phyloP scores from a whole-genome alignment of 2,797 vertebrate species.

The Gymnocypris eckloni region DNA sequence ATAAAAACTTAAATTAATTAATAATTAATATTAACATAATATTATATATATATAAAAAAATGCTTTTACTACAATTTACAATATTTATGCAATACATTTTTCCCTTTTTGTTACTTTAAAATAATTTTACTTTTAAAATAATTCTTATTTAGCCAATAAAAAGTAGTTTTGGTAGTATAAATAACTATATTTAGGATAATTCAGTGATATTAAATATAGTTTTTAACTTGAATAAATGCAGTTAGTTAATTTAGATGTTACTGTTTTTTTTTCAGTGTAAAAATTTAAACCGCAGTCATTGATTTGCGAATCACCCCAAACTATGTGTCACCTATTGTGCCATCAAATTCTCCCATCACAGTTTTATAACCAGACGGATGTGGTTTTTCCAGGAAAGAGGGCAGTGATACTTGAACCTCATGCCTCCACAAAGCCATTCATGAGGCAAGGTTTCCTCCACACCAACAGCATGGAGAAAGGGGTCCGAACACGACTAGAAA shows the following conservation, averaged over 20 bases:
- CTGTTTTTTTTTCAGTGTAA: too few relatives aligned
- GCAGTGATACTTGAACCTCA: conserved; percentile 64
- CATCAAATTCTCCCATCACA: not conserved
- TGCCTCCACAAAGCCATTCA: conserved; percentile 67
- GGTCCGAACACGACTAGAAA: conserved; percentile 17
- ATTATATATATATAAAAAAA: too few relatives aligned
- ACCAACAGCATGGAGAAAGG: conserved; percentile 76
- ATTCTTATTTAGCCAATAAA: too few relatives aligned
- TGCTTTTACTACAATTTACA: too few relatives aligned
- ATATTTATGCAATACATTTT: too few relatives aligned
- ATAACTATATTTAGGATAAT: not conserved
- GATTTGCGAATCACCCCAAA: not conserved
- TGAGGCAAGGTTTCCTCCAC: conserved; percentile 55
- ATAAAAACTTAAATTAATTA: too few relatives aligned
- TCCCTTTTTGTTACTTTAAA: too few relatives aligned
- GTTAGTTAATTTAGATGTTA: not conserved
- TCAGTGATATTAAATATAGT: not conserved
- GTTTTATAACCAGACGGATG: conserved; percentile 6
- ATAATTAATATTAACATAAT: too few relatives aligned
- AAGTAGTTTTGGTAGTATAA: not conserved
- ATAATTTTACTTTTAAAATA: too few relatives aligned
- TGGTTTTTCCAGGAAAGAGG: conserved; percentile 76
- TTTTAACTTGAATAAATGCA: not conserved
- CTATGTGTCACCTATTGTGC: too few relatives aligned
- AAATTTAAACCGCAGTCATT: too few relatives aligned